Evolutionary conservation across 2,113 vertebrate species (phyloP), one percentile per base, ranked within the genome.

Genomic region (Oryzias woworae): DNA sequence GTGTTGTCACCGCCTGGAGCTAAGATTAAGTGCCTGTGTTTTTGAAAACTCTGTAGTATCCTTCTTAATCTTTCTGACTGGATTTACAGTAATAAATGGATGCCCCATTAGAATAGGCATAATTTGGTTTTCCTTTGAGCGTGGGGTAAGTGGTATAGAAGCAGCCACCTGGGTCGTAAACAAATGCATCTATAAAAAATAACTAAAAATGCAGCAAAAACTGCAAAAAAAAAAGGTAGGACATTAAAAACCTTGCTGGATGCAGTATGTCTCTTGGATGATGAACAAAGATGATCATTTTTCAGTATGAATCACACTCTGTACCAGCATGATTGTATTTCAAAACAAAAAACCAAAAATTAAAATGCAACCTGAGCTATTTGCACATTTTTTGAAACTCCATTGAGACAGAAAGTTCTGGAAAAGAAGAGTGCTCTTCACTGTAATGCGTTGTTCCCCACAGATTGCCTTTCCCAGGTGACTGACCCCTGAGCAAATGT

Each of bases 391-490:
- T 53, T 54, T 64, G 59, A 44, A 51, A 68, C 53, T 15, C 52
- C 53, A 49, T 15, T 48, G 20, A 51, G 73, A 55, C 47, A 56
- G 48, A 4, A 65, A 73, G 44, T 71, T 45, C 66, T 18, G 50
- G 47, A 63, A 75, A 67, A 63, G 60, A 55, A 66, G 43, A 56
- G 75, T 60, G 71, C 68, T 69, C 73, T 80, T 81, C 81, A 80
- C 58, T 79, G 75, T 84, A 70, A n/a, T 62, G 80, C 82, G 65
- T 53, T 79, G 72, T 73, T 77, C 64, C 58, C 47, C 52, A 65
- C 66, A 80, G 79, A 87, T 87, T 84, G 82, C 78, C 85, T 89
- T 75, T 83, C 59, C 68, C 61, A 78, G 77, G 82, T 85, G 78
- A 78, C 77, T 76, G 78, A 83, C 85, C 80, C 71, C 61, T 86